Conservation (phyloP, 1,140 invertebrate genomes). For the Papilio polyxenes region DNA sequence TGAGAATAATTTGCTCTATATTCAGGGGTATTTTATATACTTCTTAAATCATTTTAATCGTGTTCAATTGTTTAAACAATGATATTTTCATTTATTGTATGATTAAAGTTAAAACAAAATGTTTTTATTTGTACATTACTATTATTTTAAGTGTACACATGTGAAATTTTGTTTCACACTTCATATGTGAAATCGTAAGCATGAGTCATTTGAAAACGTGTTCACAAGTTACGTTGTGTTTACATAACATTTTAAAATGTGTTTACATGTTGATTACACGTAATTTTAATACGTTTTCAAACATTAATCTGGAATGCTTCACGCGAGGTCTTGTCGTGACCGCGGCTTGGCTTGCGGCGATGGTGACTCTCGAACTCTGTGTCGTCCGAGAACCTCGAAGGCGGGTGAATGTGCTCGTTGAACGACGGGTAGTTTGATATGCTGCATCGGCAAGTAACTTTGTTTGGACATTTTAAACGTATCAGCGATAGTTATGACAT, state of each 20-base stretch:
- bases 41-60: too few relatives aligned
- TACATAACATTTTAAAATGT: neutral
- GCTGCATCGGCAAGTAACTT: conserved; percentile 73
- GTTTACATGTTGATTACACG: neutral
- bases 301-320: conserved; percentile 88
- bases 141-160: too few relatives aligned
- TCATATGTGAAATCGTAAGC: neutral
- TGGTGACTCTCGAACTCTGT: conserved; percentile 81
- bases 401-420: conserved; percentile 88
- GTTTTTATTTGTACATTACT: too few relatives aligned
- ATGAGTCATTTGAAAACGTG: neutral
- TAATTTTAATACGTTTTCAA: conserved; percentile 57
- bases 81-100: too few relatives aligned
- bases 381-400: conserved; percentile 87
- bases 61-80: too few relatives aligned
- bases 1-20: too few relatives aligned
- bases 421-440: conserved; percentile 87
- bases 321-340: conserved; percentile 80
- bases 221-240: neutral
- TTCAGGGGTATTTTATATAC: too few relatives aligned
- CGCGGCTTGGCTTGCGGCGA: conserved; percentile 73
- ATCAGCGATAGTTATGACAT: conserved; percentile 29
- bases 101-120: too few relatives aligned
- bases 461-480: conserved; percentile 39
- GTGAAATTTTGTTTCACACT: too few relatives aligned